A percentile compares a stretch with the other conserved stretches of the same genome.
phyloP scores from a whole-genome alignment of 2,113 vertebrate species.

The Casuarius casuarius region DNA sequence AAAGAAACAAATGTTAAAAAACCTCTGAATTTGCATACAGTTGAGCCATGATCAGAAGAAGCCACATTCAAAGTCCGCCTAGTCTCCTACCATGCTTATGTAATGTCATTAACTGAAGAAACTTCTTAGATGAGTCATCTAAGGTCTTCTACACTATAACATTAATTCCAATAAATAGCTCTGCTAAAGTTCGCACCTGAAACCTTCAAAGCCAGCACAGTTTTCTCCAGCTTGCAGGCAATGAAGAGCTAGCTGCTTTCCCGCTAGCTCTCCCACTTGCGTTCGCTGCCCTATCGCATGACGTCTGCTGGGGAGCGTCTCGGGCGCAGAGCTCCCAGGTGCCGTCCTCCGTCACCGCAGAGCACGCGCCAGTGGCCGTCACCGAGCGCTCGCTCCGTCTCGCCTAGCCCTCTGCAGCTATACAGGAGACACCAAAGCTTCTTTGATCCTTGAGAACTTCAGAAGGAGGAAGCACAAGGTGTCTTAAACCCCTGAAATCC shows the following conservation, averaged over 20 bases:
- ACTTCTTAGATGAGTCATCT: not conserved
- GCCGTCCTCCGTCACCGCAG: not conserved
- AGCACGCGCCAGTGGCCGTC: not conserved
- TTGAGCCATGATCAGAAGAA: accelerated
- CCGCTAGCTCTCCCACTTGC: not conserved
- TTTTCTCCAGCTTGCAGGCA: not conserved
- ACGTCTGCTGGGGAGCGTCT: not conserved
- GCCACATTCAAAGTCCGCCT: not conserved
- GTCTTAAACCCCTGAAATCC: not conserved
- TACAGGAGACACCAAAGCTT: not conserved
- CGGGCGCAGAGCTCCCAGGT: not conserved
- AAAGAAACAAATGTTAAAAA: not conserved
- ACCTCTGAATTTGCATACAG: not conserved
- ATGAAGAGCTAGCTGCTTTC: not conserved
- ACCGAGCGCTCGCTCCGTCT: not conserved
- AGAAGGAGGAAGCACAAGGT: not conserved
- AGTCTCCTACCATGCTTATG: not conserved
- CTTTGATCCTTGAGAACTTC: not conserved
- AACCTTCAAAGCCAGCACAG: not conserved
- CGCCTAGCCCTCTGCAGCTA: not conserved
- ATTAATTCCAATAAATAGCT: not conserved
- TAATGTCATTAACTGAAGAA: not conserved
- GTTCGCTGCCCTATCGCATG: not conserved
- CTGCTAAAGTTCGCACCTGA: not conserved
- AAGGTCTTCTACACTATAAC: not conserved